Conservation (phyloP, 2,797 vertebrate genomes). For the Pithecia hirsuta region DNA sequence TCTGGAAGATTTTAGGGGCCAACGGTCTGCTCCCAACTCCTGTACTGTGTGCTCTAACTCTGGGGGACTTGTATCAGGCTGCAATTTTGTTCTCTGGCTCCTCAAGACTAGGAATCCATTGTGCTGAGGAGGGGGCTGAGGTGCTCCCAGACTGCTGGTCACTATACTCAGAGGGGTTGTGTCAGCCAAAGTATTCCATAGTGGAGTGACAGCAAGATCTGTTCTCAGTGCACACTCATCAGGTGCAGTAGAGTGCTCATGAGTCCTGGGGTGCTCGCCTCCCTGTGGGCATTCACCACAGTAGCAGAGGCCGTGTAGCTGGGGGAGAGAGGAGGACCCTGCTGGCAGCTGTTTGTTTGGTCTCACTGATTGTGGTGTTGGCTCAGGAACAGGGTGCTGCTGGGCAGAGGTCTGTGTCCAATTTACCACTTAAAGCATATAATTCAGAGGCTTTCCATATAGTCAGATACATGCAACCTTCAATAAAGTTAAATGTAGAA, state of each 20-base stretch:
- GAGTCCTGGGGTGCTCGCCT: neutral
- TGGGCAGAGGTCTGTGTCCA: neutral
- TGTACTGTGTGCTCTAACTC: neutral
- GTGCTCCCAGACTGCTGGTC: neutral
- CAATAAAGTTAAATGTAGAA: neutral
- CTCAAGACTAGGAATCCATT: neutral
- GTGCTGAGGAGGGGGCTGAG: neutral
- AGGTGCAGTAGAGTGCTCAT: neutral
- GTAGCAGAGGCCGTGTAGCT: neutral
- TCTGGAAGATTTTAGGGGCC: neutral
- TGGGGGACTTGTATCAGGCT: neutral
- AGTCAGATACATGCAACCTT: neutral
- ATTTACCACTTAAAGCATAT: neutral
- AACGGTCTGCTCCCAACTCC: neutral
- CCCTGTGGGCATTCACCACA: neutral
- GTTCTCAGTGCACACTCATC: neutral
- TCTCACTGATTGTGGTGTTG: neutral
- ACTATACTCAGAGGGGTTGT: neutral
- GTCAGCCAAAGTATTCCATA: neutral
- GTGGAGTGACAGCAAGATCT: neutral
- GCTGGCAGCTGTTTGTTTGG: neutral
- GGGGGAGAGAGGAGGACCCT: fast-evolving
- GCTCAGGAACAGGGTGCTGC: neutral
- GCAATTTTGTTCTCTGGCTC: neutral
- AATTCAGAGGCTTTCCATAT: neutral